Evolutionary conservation across 2,888 invertebrate species (phyloP).

Genomic region (Euproctis similis): DNA sequence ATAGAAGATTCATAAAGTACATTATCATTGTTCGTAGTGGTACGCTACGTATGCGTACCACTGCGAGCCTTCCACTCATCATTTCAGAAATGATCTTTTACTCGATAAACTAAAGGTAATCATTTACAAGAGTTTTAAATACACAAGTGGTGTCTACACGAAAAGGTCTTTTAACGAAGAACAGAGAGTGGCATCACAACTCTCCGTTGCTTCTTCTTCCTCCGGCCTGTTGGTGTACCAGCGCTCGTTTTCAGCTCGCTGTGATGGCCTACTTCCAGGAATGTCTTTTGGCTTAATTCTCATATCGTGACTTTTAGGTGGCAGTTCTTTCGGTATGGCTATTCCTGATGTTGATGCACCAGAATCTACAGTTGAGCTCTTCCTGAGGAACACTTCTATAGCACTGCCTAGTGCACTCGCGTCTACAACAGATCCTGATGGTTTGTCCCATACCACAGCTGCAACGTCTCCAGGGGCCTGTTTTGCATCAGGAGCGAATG

Average conservation of each 20-base stretch:
- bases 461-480: slow-evolving; percentile 73
- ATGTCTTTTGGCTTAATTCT: slow-evolving; percentile 52
- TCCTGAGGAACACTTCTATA: slow-evolving; percentile 86
- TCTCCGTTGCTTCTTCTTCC: slow-evolving; percentile 81
- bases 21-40: slow-evolving; percentile 35
- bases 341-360: slow-evolving; percentile 42
- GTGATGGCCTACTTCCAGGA: slow-evolving; percentile 40
- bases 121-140: slow-evolving; percentile 55
- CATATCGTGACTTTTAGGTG: slow-evolving; percentile 42
- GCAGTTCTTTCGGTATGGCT: slow-evolving; percentile 34
- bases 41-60: slow-evolving; percentile 19
- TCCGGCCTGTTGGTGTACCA: slow-evolving; percentile 80
- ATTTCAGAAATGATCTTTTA: slow-evolving; percentile 43
- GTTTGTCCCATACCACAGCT: slow-evolving; percentile 84
- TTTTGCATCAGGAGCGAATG: slow-evolving; percentile 78
- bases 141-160: slow-evolving; percentile 76
- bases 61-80: slow-evolving; percentile 35
- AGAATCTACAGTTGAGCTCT: slow-evolving; percentile 70
- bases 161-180: slow-evolving; percentile 90
- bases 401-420: slow-evolving; percentile 88
- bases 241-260: slow-evolving; percentile 48
- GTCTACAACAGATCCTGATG: slow-evolving; percentile 86
- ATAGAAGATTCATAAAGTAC: slow-evolving; percentile 72
- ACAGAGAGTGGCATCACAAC: slow-evolving; percentile 88
- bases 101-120: slow-evolving; percentile 57